Evolutionary conservation across 2,888 invertebrate genomes (phyloP), one percentile per base, ranked within the genome.

Genomic region (Agrilus cyanescens): DNA sequence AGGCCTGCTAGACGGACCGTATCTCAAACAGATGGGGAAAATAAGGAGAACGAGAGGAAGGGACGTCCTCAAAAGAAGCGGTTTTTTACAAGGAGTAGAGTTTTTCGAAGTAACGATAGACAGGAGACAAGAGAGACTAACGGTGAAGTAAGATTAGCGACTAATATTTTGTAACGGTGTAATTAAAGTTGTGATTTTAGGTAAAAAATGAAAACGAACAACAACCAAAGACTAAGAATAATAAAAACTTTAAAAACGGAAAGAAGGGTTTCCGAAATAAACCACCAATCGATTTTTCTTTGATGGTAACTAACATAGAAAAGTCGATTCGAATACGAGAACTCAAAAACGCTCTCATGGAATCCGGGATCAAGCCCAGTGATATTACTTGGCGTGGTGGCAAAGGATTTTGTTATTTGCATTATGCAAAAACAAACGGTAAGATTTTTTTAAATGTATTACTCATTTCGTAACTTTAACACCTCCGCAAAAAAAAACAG

Each of bases 341-440:
- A 58, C 65, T 86, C 53, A 85, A 85, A 59, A 74, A 76, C 38
- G 85, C 83, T 30, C 65, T 86, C 29, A 72, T 72, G 33, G 81
- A 82, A 56, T 78, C 83, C 52, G 81, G 83, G 36, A 80, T 85
- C 43, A 82, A 81, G 57, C 85, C 86, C 4, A 75, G 76, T 53
- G 76, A 80, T 48, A 85, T 86, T 65, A 76, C 80, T 41, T 86
- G 86, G 86, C 56, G 59, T 16, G 65, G 65, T 2, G 57, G 57
- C 47, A 59, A 56, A 46, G 65, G 65, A 6, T 61, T 60, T 47
- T 65, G 65, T 48, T 82, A 78, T 56, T 70, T 86, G 52, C 84
- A 85, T 62, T 85, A 84, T 67, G 77, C 78, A 52, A 84, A 82
- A 62, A 71, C 76, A 39, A 72, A 71, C 53, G 16, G 40, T 8